These are phyloP conservation scores for Oryctolagus cuniculus DNA, from an alignment of 2,113 vertebrate genomes.

Conservation along the genomic window mOryCun1.1 NC_091453.1:61121501-61122000, in stretches of 20 bases:
- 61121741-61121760: not conserved
- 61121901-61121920: no score
- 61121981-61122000: no score
- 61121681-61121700: not conserved
- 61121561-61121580: no score
- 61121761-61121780: not conserved
- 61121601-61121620: not conserved
- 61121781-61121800: slow-evolving; percentile 1
- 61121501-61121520: no score
- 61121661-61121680: not conserved
- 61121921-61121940: no score
- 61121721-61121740: not conserved
- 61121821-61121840: not conserved
- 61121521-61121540: no score
- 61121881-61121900: no score
- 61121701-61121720: not conserved
- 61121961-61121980: no score
- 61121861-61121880: no score
- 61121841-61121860: no score
- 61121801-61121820: not conserved
- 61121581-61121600: not conserved
- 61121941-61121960: no score
- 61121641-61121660: not conserved
- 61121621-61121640: not conserved
- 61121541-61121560: no score